Conservation (phyloP, 2,888 invertebrate genomes). For the Acrobasis consociella region DNA sequence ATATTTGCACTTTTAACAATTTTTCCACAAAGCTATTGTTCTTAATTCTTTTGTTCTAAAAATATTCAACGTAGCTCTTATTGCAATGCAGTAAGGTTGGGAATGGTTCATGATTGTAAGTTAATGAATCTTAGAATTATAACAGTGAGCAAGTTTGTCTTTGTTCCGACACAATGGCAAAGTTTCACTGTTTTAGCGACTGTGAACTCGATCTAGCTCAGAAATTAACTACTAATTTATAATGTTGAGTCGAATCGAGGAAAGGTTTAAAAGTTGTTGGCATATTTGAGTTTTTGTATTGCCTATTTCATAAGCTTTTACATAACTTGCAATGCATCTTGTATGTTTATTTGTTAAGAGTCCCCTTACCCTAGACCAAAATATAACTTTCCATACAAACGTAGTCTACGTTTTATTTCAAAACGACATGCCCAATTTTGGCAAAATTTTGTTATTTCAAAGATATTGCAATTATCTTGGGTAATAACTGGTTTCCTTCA, state of each 20-base stretch:
- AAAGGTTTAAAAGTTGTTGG: not conserved
- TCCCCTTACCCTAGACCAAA: no score
- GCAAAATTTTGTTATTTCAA: no score
- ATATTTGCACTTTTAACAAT: conserved; percentile 17
- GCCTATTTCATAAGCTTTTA: no score
- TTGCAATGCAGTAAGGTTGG: not conserved
- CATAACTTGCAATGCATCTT: no score
- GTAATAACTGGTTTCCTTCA: no score
- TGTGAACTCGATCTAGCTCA: conserved; percentile 6
- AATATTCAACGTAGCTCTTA: not conserved
- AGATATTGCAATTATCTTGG: no score
- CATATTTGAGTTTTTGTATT: no score
- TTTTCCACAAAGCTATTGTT: conserved; percentile 11
- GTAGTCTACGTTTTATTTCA: no score
- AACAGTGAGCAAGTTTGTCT: conserved; percentile 16
- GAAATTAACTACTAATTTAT: conserved; percentile 9
- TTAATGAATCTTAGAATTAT: conserved; percentile 16
- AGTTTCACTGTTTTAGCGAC: conserved; percentile 9
- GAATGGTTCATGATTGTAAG: not conserved
- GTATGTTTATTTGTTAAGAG: no score
- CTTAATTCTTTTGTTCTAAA: conserved; percentile 10
- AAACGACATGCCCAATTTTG: no score
- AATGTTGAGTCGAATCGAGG: conserved; percentile 3
- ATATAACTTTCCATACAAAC: no score
- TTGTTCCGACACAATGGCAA: conserved; percentile 16